Conservation (phyloP, 2,797 vertebrate genomes). For the Anableps anableps region DNA sequence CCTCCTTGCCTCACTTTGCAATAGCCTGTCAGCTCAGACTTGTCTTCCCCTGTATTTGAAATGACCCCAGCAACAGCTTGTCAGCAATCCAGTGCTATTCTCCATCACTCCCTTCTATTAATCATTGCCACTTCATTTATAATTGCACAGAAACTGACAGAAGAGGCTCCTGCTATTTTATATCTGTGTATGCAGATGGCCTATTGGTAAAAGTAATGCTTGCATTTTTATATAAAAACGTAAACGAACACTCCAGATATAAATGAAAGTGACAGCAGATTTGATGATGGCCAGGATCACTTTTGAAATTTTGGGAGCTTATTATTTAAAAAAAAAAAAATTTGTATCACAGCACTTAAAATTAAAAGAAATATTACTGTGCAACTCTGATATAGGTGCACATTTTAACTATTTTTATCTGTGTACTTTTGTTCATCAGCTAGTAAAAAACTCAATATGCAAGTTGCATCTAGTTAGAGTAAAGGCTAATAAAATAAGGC, state of each 20-base stretch:
- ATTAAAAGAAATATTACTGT: not conserved
- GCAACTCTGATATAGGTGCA: not conserved
- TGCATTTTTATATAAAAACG: not conserved
- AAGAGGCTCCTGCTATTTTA: slow-evolving; percentile 12
- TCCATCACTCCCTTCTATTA: slow-evolving; percentile 49
- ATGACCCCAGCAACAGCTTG: slow-evolving; percentile 54
- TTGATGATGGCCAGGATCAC: not conserved
- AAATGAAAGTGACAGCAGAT: not conserved
- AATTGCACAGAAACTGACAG: slow-evolving; percentile 22
- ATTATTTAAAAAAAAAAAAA: too few species aligned
- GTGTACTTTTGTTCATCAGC: not conserved
- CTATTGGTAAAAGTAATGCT: not conserved
- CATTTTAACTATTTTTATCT: not conserved
- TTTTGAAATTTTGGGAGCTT: not conserved
- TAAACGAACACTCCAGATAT: too few species aligned
- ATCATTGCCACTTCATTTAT: slow-evolving; percentile 39
- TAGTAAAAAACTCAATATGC: not conserved
- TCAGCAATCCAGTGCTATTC: slow-evolving; percentile 20
- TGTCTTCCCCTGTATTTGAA: slow-evolving; percentile 65
- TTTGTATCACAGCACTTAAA: not conserved
- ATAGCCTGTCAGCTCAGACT: slow-evolving; percentile 46
- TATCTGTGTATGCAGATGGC: not conserved
- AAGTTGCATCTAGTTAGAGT: not conserved
- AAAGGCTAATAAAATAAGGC: not conserved
- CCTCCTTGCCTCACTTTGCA: slow-evolving; percentile 50